These are phyloP conservation scores for Cladopsammia gracilis DNA, from an alignment of 64 coral and sea anemone genomes.

Conservation along the genomic window DNA sequence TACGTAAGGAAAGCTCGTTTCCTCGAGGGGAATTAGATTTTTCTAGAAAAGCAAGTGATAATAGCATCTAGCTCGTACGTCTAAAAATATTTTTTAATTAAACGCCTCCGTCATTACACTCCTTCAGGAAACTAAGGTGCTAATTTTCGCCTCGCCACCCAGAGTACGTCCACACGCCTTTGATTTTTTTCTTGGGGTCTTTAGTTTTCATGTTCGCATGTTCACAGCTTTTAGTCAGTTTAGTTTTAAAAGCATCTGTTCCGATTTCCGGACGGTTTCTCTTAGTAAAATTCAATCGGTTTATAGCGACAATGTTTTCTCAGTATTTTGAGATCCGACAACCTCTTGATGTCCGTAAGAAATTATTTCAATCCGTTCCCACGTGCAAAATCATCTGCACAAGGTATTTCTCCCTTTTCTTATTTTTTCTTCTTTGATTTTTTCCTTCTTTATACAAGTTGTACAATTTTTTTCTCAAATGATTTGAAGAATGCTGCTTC, in stretches of 20 bases:
- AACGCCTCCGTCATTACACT: background rate
- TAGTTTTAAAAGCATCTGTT: background rate
- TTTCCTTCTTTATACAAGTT: background rate
- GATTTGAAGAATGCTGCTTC: background rate
- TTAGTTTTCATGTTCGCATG: background rate
- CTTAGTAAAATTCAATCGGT: background rate
- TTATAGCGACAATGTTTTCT: background rate
- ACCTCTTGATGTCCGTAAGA: background rate
- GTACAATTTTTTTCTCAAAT: background rate
- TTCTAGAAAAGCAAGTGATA: background rate
- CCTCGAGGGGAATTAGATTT: background rate
- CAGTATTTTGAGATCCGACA: background rate
- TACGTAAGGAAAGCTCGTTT: background rate
- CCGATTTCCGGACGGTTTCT: background rate
- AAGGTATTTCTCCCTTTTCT: background rate
- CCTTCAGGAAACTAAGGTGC: background rate
- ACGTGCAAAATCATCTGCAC: background rate
- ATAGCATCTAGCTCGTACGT: no score
- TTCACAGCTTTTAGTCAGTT: background rate
- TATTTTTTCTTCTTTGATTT: background rate
- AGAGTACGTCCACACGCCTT: no score
- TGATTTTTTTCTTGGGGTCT: background rate
- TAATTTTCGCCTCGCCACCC: background rate
- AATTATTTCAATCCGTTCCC: background rate
- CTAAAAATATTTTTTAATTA: no score